phyloP scores from a whole-genome alignment of 2,888 invertebrate genomes.

The Torymus texanus region DNA sequence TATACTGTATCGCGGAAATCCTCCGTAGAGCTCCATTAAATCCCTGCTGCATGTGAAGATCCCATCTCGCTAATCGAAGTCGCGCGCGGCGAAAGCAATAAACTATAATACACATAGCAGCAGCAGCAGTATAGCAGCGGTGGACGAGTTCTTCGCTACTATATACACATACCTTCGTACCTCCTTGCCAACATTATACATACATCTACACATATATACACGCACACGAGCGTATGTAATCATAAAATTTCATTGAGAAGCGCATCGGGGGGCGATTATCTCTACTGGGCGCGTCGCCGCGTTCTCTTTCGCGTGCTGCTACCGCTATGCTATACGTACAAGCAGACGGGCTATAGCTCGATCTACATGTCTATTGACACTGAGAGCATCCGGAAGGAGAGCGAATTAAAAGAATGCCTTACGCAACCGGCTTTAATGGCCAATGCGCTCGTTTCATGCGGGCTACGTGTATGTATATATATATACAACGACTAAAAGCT shows the following conservation, averaged over 20 bases:
- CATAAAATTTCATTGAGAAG: constrained; percentile 27
- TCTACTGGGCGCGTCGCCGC: constrained; percentile 43
- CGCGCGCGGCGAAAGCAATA: too few species aligned
- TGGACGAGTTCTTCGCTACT: not conserved
- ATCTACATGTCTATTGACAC: constrained; percentile 42
- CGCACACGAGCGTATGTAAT: not conserved
- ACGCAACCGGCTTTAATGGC: constrained; percentile 37
- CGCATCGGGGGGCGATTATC: constrained; percentile 31
- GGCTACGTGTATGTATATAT: too few species aligned
- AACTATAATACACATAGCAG: not conserved
- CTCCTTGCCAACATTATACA: not conserved
- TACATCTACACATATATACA: not conserved
- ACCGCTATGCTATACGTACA: too few species aligned
- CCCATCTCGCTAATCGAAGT: too few species aligned
- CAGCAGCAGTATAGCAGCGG: not conserved
- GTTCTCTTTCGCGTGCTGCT: too few species aligned
- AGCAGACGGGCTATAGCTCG: not conserved
- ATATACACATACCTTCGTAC: not conserved
- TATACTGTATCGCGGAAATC: too few species aligned
- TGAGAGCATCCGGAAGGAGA: constrained; percentile 45
- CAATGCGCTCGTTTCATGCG: constrained; percentile 34
- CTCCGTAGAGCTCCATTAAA: too few species aligned
- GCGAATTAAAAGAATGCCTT: constrained; percentile 46
- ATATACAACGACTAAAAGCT: too few species aligned
- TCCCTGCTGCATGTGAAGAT: too few species aligned